These are phyloP conservation scores for human DNA, from an alignment of 2,113 vertebrate genomes.

Conservation along the genomic window GRCh38 chr9:37577501-37578000, in stretches of 20 bases:
- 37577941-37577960: neutral
- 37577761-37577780: neutral
- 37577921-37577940: neutral
- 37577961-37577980: neutral
- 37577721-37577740: neutral
- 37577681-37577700: slow-evolving; percentile 6
- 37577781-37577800: neutral
- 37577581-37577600: neutral
- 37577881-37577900: neutral
- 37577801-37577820: neutral
- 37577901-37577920: neutral
- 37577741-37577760: neutral
- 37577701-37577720: neutral
- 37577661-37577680: neutral
- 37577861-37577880: neutral
- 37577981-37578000: neutral
- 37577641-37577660: neutral
- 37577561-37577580: neutral
- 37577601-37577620: neutral
- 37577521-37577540: neutral
- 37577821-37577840: neutral
- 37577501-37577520: neutral
- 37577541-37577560: neutral
- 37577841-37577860: neutral
- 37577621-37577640: neutral